phyloP scores from a whole-genome alignment of 2,797 vertebrate genomes.

The Varecia variegata region DNA sequence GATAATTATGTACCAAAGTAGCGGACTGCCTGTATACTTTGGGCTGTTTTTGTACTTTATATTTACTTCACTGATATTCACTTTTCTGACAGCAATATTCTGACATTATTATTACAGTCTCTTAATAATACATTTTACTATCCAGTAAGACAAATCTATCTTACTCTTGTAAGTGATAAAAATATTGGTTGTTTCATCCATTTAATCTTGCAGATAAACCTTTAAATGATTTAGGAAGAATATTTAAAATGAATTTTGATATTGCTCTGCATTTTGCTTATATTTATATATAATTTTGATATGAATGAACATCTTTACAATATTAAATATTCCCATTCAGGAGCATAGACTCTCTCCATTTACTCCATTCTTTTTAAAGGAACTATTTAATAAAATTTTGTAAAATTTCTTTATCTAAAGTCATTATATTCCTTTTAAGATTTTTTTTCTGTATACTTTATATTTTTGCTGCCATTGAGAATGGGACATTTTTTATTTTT shows the following conservation, averaged over 20 bases:
- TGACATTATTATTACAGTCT: not conserved
- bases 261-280: not conserved
- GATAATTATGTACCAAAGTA: not conserved
- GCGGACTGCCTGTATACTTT: not conserved
- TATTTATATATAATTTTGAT: conserved; percentile 40
- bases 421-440: not conserved
- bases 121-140: conserved; percentile 29
- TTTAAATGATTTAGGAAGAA: not conserved
- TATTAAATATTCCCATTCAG: not conserved
- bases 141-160: not conserved
- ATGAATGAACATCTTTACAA: not conserved
- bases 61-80: not conserved
- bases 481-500: not conserved
- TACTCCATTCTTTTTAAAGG: not conserved
- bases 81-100: conserved; percentile 7
- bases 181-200: not conserved
- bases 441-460: conserved; percentile 14
- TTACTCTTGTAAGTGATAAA: not conserved
- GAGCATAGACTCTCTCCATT: not conserved
- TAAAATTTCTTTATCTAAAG: not conserved
- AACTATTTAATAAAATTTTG: not conserved
- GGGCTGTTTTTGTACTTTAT: not conserved
- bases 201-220: conserved; percentile 29
- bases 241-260: not conserved
- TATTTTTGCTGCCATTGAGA: conserved; percentile 27